Percentiles rank a stretch among this genome's conserved stretches.
Conservation (phyloP, 2,797 vertebrate genomes). For the Scarus forsteni region DNA sequence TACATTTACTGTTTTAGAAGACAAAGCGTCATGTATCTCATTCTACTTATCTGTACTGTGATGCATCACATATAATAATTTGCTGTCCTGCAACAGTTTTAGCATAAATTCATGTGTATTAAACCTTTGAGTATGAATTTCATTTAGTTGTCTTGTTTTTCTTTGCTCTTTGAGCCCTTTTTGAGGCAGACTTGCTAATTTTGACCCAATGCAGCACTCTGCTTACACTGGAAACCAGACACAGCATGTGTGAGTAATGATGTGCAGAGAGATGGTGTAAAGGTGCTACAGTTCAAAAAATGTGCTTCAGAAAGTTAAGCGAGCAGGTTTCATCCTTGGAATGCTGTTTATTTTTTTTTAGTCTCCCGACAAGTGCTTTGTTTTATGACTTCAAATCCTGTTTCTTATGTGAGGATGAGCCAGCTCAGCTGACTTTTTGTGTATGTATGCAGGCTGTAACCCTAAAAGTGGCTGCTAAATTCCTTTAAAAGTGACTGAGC, state of each 20-base stretch:
- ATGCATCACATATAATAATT: no score
- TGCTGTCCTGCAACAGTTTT: no score
- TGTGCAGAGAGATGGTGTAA: slow-evolving; percentile 53
- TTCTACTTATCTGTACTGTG: no score
- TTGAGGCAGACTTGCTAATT: slow-evolving; percentile 33
- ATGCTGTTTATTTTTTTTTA: slow-evolving; percentile 22
- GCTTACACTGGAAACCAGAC: slow-evolving; percentile 72
- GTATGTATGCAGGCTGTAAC: slow-evolving; percentile 35
- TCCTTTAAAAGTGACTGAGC: slow-evolving; percentile 6
- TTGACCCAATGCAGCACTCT: slow-evolving; percentile 46
- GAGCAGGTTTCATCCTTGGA: slow-evolving; percentile 64
- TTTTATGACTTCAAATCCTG: slow-evolving; percentile 28
- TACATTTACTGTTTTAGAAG: no score
- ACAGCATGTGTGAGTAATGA: slow-evolving; percentile 72
- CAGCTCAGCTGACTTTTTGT: slow-evolving; percentile 40
- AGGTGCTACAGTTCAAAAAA: slow-evolving; percentile 59
- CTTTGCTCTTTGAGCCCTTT: slow-evolving; percentile 18
- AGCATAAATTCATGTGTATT: no score
- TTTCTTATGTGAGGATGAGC: slow-evolving; percentile 39
- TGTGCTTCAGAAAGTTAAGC: slow-evolving; percentile 57
- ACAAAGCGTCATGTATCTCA: no score
- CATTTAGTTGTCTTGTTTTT: slow-evolving; percentile 8
- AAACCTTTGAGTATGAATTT: slow-evolving; percentile 2
- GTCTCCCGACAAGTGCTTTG: slow-evolving; percentile 26
- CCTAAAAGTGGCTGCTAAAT: slow-evolving; percentile 10